These are phyloP conservation scores for Plumapathes pennacea DNA, from an alignment of 92 coral and sea anemone species.

Conservation along the genomic window DNA sequence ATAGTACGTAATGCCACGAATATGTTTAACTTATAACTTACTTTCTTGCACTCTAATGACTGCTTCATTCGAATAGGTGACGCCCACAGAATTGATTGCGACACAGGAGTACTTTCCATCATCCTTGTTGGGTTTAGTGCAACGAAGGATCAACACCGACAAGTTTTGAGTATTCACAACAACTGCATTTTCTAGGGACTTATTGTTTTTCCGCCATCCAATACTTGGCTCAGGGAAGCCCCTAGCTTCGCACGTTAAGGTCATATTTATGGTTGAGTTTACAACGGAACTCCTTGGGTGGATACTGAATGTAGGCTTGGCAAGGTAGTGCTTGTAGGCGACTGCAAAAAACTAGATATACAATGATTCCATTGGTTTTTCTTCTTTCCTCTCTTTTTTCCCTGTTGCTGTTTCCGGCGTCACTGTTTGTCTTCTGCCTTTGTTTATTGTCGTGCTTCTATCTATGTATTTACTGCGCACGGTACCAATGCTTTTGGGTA, in stretches of 20 bases:
- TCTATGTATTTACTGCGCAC: too few relatives aligned
- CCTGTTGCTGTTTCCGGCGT: too few relatives aligned
- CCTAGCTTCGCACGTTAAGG: conserved; percentile 16
- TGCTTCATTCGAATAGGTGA: conserved; percentile 3
- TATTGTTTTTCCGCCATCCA: conserved; percentile 18
- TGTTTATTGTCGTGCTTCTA: too few relatives aligned
- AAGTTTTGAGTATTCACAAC: not conserved
- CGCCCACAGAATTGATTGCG: conserved; percentile 3
- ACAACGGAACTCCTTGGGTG: conserved; percentile 4
- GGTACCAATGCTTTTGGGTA: too few relatives aligned
- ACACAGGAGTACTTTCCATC: conserved; percentile 2
- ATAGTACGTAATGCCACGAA: too few relatives aligned
- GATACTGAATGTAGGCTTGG: conserved; percentile 2
- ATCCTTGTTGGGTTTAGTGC: not conserved
- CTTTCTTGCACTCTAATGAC: too few relatives aligned
- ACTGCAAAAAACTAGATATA: too few relatives aligned
- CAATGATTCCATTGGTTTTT: too few relatives aligned
- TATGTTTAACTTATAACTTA: too few relatives aligned
- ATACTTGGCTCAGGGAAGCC: conserved; percentile 38
- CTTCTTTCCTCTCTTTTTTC: too few relatives aligned
- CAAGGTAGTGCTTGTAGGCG: too few relatives aligned
- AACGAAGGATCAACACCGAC: conserved; percentile 1
- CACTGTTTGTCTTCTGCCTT: too few relatives aligned
- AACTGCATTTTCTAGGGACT: conserved; percentile 3
- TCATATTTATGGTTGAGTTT: not conserved